Evolutionary conservation across 2,888 invertebrate genomes (phyloP).

Genomic region (Aethes cnicana): DNA sequence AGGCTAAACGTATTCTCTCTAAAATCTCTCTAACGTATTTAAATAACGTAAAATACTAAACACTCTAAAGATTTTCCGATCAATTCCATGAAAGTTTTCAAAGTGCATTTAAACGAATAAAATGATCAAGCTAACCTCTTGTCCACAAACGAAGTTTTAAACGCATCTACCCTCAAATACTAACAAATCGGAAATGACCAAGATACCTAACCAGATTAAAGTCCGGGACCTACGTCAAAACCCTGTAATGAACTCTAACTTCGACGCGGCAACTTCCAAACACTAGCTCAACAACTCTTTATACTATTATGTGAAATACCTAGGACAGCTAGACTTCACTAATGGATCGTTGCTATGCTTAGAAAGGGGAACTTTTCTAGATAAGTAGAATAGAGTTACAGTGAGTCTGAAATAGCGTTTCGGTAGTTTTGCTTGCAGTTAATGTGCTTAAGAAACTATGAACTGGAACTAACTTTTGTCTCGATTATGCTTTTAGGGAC

Average conservation of each 20-base stretch:
- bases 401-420: conserved; percentile 66
- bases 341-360: conserved; percentile 77
- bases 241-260: conserved; percentile 25
- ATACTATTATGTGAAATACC: conserved; percentile 74
- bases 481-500: conserved; percentile 3
- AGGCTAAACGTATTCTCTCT: no score
- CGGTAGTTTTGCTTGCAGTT: conserved; percentile 47
- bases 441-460: conserved; percentile 47
- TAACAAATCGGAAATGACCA: conserved; percentile 27
- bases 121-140: no score
- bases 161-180: no score
- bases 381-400: conserved; percentile 73
- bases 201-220: conserved; percentile 22
- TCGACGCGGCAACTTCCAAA: conserved; percentile 65
- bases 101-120: not conserved
- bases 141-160: no score
- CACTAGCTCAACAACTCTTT: conserved; percentile 68
- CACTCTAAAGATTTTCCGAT: not conserved
- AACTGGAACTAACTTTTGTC: conserved; percentile 33
- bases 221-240: conserved; percentile 46
- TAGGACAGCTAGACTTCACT: conserved; percentile 70
- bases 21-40: no score
- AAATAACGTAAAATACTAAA: no score
- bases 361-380: conserved; percentile 71
- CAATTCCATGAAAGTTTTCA: not conserved